Conservation (phyloP, 2,113 vertebrate genomes). For the Vireo altiloquus region DNA sequence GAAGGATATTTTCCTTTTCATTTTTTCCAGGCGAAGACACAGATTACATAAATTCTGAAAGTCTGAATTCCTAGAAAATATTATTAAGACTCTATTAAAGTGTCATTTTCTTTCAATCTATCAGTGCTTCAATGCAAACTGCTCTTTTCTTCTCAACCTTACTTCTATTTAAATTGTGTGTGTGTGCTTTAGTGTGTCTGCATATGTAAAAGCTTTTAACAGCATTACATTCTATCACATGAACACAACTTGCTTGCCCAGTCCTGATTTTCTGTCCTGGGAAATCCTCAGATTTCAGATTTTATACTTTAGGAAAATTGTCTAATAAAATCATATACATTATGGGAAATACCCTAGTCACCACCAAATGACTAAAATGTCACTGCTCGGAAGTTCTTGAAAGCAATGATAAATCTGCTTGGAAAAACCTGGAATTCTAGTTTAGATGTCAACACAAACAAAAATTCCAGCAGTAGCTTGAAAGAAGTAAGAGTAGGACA, state of each 20-base stretch:
- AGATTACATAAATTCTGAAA: not conserved
- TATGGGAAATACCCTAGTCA: not conserved
- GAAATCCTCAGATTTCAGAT: not conserved
- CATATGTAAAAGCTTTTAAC: not conserved
- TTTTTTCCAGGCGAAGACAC: not conserved
- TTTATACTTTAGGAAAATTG: not conserved
- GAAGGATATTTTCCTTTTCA: not conserved
- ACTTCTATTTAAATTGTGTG: not conserved
- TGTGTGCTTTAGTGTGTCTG: too few relatives aligned
- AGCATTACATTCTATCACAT: not conserved
- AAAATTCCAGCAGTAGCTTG: not conserved
- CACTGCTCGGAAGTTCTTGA: not conserved
- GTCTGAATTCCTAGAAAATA: not conserved
- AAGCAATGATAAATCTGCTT: not conserved
- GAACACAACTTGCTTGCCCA: not conserved
- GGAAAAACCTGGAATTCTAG: not conserved
- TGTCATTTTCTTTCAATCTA: not conserved
- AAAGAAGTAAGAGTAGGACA: not conserved
- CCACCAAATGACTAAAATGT: not conserved
- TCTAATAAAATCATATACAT: not conserved
- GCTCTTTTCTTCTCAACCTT: not conserved
- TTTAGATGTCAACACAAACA: not conserved
- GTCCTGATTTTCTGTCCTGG: not conserved
- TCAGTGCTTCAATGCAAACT: not conserved
- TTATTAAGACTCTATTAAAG: not conserved